Conservation (phyloP, 2,797 vertebrate genomes). For the Microchirus variegatus region DNA sequence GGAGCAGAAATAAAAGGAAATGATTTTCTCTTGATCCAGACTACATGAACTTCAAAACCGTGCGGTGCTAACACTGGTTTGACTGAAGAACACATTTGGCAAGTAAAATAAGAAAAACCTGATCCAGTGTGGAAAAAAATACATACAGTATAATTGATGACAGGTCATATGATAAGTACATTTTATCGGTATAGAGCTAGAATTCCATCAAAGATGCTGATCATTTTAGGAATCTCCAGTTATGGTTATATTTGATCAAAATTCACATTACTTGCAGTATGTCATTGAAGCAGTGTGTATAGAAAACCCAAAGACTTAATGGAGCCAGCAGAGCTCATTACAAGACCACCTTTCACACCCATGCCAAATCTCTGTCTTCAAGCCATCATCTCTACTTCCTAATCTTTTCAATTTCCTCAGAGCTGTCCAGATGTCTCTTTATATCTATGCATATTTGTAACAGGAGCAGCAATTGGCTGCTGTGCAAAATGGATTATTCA, state of each 20-base stretch:
- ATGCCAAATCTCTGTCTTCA: slow-evolving; percentile 11
- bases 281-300: neutral
- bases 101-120: no score
- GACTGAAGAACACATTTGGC: no score
- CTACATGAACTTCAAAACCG: no score
- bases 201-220: no score
- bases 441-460: slow-evolving; percentile 23
- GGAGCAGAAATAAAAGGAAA: no score
- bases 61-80: no score
- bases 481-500: slow-evolving; percentile 49
- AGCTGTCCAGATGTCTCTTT: slow-evolving; percentile 25
- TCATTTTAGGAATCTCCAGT: no score
- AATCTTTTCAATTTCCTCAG: slow-evolving; percentile 15
- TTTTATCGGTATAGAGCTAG: no score
- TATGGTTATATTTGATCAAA: neutral
- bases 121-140: no score
- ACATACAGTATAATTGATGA: no score
- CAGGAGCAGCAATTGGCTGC: slow-evolving; percentile 14
- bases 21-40: no score
- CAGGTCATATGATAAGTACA: no score
- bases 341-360: neutral
- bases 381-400: slow-evolving; percentile 6
- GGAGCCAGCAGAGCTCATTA: slow-evolving; percentile 10
- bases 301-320: neutral
- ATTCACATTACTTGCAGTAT: neutral